These are phyloP conservation scores for Clarias macrocephalus DNA, from an alignment of 2,113 vertebrate species.

Conservation along the genomic window DNA sequence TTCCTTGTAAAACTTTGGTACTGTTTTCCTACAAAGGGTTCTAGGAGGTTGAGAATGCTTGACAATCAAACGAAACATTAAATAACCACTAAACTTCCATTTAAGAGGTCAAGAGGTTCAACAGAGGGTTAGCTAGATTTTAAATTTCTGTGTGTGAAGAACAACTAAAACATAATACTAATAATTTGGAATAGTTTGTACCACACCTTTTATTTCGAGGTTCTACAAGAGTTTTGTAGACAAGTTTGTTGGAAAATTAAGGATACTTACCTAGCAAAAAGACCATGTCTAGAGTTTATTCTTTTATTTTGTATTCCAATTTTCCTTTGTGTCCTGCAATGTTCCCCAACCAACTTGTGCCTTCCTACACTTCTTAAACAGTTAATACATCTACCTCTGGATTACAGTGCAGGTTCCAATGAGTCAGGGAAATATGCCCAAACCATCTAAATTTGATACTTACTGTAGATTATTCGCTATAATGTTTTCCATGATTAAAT, in stretches of 20 bases:
- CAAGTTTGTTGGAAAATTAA: background rate
- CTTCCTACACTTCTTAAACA: background rate
- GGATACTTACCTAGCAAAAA: background rate
- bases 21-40: background rate
- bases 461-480: background rate
- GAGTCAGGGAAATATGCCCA: background rate
- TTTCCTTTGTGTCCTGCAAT: background rate
- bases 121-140: background rate
- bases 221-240: background rate
- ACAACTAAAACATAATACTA: background rate
- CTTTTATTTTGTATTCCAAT: background rate
- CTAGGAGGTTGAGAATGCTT: background rate
- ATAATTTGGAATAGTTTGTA: background rate
- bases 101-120: background rate
- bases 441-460: background rate
- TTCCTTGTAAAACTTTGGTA: background rate
- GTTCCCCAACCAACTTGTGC: background rate
- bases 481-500: slow-evolving; percentile 18
- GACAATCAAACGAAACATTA: background rate
- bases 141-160: background rate
- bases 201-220: background rate
- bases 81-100: background rate
- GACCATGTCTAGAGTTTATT: background rate
- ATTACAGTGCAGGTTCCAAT: background rate
- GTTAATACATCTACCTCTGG: background rate